Percentiles rank a stretch among this genome's conserved stretches.
phyloP scores from a whole-genome alignment of 1,140 invertebrate species.

The Heliconius nattereri region DNA sequence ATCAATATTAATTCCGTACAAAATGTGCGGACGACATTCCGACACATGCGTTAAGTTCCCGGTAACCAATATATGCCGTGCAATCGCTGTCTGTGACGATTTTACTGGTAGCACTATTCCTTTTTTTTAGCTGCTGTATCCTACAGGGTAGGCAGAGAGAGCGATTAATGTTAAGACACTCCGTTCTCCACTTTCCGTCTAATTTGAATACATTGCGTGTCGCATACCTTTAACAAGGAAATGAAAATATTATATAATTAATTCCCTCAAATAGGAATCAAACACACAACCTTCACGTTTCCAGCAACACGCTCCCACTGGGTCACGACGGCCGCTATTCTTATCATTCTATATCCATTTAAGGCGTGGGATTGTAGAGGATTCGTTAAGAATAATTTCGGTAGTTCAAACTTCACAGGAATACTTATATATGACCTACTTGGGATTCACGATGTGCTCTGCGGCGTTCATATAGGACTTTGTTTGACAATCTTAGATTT shows the following conservation, averaged over 20 bases:
- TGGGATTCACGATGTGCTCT: not conserved
- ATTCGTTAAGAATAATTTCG: constrained; percentile 14
- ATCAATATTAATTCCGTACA: not conserved
- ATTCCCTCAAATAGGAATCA: not conserved
- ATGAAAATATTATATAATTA: not conserved
- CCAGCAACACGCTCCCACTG: not conserved
- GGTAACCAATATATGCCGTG: constrained; percentile 21
- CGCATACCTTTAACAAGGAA: not conserved
- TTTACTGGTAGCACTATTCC: not conserved
- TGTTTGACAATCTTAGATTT: not conserved
- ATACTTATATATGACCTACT: constrained; percentile 2
- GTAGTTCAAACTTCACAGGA: not conserved
- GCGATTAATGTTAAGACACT: not conserved
- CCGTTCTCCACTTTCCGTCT: not conserved
- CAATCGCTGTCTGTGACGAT: constrained; percentile 16
- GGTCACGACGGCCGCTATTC: not conserved
- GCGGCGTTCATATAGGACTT: not conserved
- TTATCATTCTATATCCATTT: constrained; percentile 23
- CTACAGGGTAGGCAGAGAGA: not conserved
- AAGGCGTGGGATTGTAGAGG: constrained; percentile 16
- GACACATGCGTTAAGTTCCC: constrained; percentile 14
- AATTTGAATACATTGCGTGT: not conserved
- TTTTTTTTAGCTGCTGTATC: not conserved
- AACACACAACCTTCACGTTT: not conserved
- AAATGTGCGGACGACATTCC: constrained; percentile 19